Evolutionary conservation across 2,113 vertebrate genomes (phyloP).

Genomic region (Heliornis fulica): DNA sequence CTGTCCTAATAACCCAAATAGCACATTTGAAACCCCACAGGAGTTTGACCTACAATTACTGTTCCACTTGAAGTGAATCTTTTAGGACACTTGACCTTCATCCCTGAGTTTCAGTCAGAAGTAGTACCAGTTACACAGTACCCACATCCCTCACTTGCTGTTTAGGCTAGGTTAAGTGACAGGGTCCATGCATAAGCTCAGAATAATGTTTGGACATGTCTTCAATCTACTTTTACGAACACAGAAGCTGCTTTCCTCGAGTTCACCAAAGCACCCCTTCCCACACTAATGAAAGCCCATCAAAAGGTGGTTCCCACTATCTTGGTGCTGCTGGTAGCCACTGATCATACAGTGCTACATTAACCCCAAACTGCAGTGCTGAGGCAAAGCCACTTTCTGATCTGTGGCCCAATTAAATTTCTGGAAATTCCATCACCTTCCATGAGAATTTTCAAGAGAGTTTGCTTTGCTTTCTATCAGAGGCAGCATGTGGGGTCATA

Average conservation of each 20-base stretch:
- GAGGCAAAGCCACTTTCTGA: not conserved
- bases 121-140: not conserved
- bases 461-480: not conserved
- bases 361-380: not conserved
- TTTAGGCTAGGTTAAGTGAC: not conserved
- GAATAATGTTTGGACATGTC: not conserved
- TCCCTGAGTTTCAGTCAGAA: not conserved
- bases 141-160: not conserved
- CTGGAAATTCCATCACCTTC: not conserved
- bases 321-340: not conserved
- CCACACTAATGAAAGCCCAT: not conserved
- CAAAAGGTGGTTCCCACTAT: not conserved
- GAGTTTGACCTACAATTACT: not conserved
- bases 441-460: not conserved
- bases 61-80: not conserved
- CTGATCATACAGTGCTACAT: not conserved
- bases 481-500: not conserved
- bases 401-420: not conserved
- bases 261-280: not conserved
- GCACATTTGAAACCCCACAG: not conserved
- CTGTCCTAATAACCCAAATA: slow-evolving; percentile 30
- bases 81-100: not conserved
- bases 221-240: not conserved
- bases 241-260: not conserved
- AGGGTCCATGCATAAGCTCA: not conserved